These are phyloP conservation scores for Hoplodrina blanda DNA, from an alignment of 2,888 invertebrate species.

Conservation along the genomic window DNA sequence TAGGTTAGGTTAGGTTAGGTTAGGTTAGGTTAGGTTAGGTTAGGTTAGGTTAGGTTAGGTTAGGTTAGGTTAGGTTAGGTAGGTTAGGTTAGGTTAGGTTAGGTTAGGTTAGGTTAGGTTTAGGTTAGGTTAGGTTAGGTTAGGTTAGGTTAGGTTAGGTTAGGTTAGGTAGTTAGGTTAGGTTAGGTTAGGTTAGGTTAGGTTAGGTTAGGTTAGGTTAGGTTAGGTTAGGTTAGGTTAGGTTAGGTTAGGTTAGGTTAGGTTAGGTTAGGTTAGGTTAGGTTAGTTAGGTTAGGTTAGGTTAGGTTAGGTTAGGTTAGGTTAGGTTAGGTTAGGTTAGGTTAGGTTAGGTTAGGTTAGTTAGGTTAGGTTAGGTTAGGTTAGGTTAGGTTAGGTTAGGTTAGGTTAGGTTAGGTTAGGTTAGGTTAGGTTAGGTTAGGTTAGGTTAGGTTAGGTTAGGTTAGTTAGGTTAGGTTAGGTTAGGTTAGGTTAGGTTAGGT, in stretches of 20 bases:
- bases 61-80: slow-evolving; percentile 61
- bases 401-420: slow-evolving; percentile 58
- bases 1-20: slow-evolving; percentile 59
- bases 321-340: slow-evolving; percentile 57
- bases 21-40: slow-evolving; percentile 59
- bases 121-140: slow-evolving; percentile 59
- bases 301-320: slow-evolving; percentile 51
- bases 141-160: slow-evolving; percentile 35
- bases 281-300: slow-evolving; percentile 53
- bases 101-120: slow-evolving; percentile 57
- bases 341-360: slow-evolving; percentile 55
- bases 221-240: slow-evolving; percentile 48
- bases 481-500: slow-evolving; percentile 57
- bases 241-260: slow-evolving; percentile 41
- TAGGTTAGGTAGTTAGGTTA: slow-evolving; percentile 24
- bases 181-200: slow-evolving; percentile 48
- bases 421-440: slow-evolving; percentile 47
- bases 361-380: slow-evolving; percentile 55
- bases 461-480: slow-evolving; percentile 19
- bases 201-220: slow-evolving; percentile 52
- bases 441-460: slow-evolving; percentile 22
- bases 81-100: slow-evolving; percentile 59
- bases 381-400: slow-evolving; percentile 57
- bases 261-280: slow-evolving; percentile 27
- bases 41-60: slow-evolving; percentile 58